A percentile compares a stretch with the other conserved stretches of the same genome.
These are phyloP conservation scores for Exocentrus adspersus DNA, from an alignment of 2,888 invertebrate genomes.

Conservation along the genomic window DNA sequence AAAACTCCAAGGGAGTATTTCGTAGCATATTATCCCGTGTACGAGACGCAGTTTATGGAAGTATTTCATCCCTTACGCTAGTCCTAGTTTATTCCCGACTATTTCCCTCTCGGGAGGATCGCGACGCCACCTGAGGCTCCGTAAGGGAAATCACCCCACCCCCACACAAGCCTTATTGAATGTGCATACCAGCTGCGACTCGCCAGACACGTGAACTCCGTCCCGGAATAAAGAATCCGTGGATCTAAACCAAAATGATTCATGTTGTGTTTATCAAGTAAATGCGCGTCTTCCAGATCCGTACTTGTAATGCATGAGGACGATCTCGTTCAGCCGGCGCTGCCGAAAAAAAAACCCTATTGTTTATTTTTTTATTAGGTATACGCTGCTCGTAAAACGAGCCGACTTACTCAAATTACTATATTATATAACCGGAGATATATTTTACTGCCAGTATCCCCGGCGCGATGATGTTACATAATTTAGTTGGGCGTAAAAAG, in stretches of 20 bases:
- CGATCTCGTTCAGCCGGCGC: slow-evolving; percentile 30
- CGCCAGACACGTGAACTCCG: too few species aligned
- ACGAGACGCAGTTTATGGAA: too few species aligned
- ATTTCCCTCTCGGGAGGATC: too few species aligned
- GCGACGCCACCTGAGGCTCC: background rate
- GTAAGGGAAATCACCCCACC: background rate
- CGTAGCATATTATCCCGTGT: background rate
- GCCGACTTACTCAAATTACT: slow-evolving; percentile 41
- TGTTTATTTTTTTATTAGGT: slow-evolving; percentile 42
- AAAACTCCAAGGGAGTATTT: background rate
- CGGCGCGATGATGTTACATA: slow-evolving; percentile 36
- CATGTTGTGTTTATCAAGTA: slow-evolving; percentile 37
- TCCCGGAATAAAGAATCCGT: too few species aligned
- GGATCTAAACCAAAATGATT: slow-evolving; percentile 15
- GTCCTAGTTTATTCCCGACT: too few species aligned
- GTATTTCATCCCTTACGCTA: too few species aligned
- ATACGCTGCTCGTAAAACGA: slow-evolving; percentile 36
- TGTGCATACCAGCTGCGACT: slow-evolving; percentile 48
- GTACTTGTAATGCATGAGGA: slow-evolving; percentile 44
- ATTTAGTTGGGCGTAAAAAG: slow-evolving; percentile 31
- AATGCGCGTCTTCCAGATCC: slow-evolving; percentile 38
- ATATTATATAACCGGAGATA: slow-evolving; percentile 38
- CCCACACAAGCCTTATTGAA: too few species aligned
- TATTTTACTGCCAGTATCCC: slow-evolving; percentile 39
- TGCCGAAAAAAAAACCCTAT: slow-evolving; percentile 36